Conservation (phyloP, 2,797 vertebrate species). For the Rhadinocentrus ornatus region DNA sequence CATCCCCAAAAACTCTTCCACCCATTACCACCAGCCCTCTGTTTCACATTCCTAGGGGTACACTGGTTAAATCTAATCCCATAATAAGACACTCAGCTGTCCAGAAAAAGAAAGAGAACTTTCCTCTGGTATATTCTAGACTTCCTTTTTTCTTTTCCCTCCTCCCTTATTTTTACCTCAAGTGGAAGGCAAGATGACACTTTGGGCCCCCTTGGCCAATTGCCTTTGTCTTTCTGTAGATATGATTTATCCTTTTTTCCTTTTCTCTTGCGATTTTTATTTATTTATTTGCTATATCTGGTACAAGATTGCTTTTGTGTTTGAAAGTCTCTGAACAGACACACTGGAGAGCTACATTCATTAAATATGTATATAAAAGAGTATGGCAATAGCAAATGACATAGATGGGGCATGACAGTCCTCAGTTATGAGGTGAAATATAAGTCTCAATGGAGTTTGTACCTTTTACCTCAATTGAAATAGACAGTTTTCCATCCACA, state of each 20-base stretch:
- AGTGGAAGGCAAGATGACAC: constrained; percentile 77
- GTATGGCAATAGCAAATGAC: constrained; percentile 23
- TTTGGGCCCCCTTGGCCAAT: constrained; percentile 75
- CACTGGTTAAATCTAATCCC: constrained; percentile 87
- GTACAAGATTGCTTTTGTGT: constrained; percentile 71
- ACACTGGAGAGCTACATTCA: constrained; percentile 52
- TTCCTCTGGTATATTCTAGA: constrained; percentile 81
- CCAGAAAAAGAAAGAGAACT: constrained; percentile 83
- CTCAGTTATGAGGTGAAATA: constrained; percentile 33
- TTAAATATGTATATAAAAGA: background rate
- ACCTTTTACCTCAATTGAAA: constrained; percentile 38
- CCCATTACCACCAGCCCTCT: constrained; percentile 73
- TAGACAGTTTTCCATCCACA: background rate
- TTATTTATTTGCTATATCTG: constrained; percentile 4
- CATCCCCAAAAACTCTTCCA: constrained; percentile 64
- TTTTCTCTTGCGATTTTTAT: constrained; percentile 26
- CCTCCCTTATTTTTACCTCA: constrained; percentile 63
- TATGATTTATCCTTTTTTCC: constrained; percentile 70
- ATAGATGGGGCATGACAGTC: constrained; percentile 42
- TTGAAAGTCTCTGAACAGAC: constrained; percentile 57
- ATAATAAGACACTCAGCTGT: constrained; percentile 89
- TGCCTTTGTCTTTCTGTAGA: constrained; percentile 74
- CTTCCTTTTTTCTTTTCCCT: constrained; percentile 71
- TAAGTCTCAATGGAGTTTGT: constrained; percentile 29
- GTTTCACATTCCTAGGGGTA: constrained; percentile 82